Conservation (phyloP, 1,140 invertebrate species). For the Formica exsecta region DNA sequence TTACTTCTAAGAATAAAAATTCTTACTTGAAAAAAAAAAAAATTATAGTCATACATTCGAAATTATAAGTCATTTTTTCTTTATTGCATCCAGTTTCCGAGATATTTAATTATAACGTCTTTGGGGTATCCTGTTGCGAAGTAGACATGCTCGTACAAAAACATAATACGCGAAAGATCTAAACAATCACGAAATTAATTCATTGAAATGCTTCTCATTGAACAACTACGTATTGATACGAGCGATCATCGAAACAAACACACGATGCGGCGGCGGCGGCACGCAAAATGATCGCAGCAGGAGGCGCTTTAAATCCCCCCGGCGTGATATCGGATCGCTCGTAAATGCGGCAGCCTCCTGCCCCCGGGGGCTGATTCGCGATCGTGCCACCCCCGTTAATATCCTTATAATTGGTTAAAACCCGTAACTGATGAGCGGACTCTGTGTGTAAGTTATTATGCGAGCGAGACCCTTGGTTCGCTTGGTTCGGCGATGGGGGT, state of each 20-base stretch:
- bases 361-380: constrained; percentile 64
- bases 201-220: constrained; percentile 7
- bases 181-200: constrained; percentile 28
- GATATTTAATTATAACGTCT: not conserved
- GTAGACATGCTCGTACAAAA: not conserved
- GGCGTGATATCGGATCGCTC: constrained; percentile 48
- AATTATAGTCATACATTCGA: not conserved
- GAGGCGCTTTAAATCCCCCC: constrained; percentile 56
- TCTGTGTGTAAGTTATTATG: constrained; percentile 83
- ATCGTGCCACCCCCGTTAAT: constrained; percentile 70
- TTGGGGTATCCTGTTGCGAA: no score
- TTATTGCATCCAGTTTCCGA: not conserved
- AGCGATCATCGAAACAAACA: constrained; percentile 42
- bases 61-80: not conserved
- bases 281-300: constrained; percentile 59
- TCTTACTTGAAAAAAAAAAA: not conserved
- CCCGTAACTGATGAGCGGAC: constrained; percentile 86
- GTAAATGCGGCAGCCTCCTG: constrained; percentile 49
- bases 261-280: not conserved
- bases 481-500: constrained; percentile 77
- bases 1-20: not conserved
- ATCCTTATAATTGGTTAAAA: constrained; percentile 85
- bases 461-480: constrained; percentile 81
- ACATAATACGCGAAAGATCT: not conserved
- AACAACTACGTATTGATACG: constrained; percentile 11